phyloP scores from a whole-genome alignment of 2,797 vertebrate species.

The Ciconia nigra region DNA sequence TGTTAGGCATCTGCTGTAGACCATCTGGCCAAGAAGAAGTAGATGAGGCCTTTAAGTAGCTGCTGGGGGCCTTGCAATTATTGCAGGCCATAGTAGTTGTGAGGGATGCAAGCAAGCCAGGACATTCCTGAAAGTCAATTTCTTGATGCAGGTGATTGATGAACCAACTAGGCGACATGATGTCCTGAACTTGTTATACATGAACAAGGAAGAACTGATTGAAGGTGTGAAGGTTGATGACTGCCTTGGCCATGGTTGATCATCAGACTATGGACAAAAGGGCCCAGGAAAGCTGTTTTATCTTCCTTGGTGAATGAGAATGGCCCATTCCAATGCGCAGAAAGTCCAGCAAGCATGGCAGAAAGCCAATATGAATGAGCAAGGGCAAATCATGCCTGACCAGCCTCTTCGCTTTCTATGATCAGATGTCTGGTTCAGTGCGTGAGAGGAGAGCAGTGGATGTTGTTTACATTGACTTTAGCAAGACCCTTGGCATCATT shows the following conservation, averaged over 20 bases:
- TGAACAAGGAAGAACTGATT: background rate
- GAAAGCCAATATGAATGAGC: background rate
- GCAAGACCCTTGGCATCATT: background rate
- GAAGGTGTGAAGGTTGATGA: background rate
- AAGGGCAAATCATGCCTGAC: background rate
- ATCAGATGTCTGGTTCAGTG: background rate
- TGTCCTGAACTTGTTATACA: background rate
- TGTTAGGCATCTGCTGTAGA: background rate
- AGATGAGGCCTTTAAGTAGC: background rate
- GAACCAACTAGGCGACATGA: background rate
- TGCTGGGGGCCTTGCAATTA: background rate
- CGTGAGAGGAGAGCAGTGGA: background rate
- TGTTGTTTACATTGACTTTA: background rate
- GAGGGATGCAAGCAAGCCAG: background rate
- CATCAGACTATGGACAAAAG: background rate
- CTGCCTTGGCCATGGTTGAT: fast-evolving
- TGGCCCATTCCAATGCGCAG: background rate
- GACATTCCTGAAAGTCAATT: background rate
- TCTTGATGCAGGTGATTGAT: background rate
- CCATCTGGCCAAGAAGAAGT: background rate
- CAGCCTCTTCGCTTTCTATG: background rate
- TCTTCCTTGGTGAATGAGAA: background rate
- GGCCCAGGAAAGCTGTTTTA: background rate
- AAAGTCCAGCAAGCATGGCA: background rate
- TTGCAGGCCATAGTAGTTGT: background rate